Base-by-base conservation (phyloP, 1,140 invertebrate species). In the Grapholita molesta region DNA sequence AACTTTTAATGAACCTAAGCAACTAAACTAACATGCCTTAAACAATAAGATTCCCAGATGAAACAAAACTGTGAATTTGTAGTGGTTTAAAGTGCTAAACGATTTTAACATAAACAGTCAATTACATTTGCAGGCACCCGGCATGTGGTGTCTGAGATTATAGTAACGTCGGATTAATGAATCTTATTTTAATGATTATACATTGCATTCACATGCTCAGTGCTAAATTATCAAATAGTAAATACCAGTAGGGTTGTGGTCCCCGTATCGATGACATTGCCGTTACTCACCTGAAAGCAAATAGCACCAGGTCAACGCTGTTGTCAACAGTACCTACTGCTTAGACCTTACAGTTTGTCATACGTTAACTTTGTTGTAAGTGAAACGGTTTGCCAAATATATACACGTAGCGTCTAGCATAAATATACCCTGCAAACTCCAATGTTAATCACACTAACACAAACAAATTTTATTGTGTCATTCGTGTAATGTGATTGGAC, bases 221-320 rank as follows among this genome's bases (percentile, higher is more conserved):
- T 84, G 80, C 73, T 68, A 78, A 71, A 79, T 82, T 77, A 67
- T 35, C 38, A 85, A 85, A 84, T 75, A 38, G 76, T 87, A 86
- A 83, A 81, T 91, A 91, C 89, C 88, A 91, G 85, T 79, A 91
- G 74, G 73, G 89, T 90, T 70, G 85, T 86, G 80, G 89, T 90
- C 85, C 89, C 89, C 76, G 89, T 89, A 74, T 91, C 89, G 89
- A 91, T 85, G 86, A 91, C 89, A 91, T 91, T 91, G 86, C 89
- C 89, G 88, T 91, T 91, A 91, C 89, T 91, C 88, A 91, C 89
- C 89, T 91, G 86, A 72, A 89, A 88, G 66, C 75, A 71, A 71
- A 71, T n/a, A 61, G 55, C 18, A 30, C 24, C 53, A 30, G 24
- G 6, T 61, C 24, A 61, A 61, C 55, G 18, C 24, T 25, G 55